Percentiles rank a stretch among this genome's conserved stretches.
These are phyloP conservation scores for Lordiphosa clarofinis DNA, from an alignment of 1,140 invertebrate species.

Conservation along the genomic window DNA sequence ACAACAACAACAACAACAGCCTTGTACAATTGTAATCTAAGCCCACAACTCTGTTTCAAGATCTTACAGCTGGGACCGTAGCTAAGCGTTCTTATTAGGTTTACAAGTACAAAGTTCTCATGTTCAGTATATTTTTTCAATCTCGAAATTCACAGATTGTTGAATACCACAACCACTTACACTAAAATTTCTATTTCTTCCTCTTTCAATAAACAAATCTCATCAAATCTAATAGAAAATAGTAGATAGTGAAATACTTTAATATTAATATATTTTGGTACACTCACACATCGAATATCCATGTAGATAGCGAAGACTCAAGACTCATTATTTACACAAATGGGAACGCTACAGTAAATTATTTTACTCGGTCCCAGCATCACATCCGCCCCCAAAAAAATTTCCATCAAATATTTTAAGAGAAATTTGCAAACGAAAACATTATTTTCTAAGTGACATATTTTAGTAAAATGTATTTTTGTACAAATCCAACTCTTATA, in stretches of 20 bases:
- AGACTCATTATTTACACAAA: neutral
- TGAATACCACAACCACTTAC: too few relatives aligned
- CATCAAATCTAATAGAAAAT: neutral
- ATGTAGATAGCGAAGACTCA: too few relatives aligned
- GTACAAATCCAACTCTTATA: conserved; percentile 54
- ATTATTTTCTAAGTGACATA: conserved; percentile 70
- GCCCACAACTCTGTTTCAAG: conserved; percentile 11
- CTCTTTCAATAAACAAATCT: too few relatives aligned
- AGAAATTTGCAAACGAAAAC: conserved; percentile 52
- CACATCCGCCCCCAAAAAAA: conserved; percentile 21
- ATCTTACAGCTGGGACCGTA: conserved; percentile 1
- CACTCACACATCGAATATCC: too few relatives aligned
- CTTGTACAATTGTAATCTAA: conserved; percentile 22
- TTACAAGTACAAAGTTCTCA: too few relatives aligned
- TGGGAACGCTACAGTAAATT: neutral
- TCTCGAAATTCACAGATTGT: too few relatives aligned
- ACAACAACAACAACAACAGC: neutral
- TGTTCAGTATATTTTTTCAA: too few relatives aligned
- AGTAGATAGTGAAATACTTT: neutral
- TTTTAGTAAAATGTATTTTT: conserved; percentile 78
- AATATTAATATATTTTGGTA: neutral
- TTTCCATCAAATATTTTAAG: conserved; percentile 47
- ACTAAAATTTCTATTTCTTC: too few relatives aligned
- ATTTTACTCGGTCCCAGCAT: conserved; percentile 33
- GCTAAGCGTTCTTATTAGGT: too few relatives aligned